Conservation (phyloP, 2,888 invertebrate species). For the Sminthurinus aureus region DNA sequence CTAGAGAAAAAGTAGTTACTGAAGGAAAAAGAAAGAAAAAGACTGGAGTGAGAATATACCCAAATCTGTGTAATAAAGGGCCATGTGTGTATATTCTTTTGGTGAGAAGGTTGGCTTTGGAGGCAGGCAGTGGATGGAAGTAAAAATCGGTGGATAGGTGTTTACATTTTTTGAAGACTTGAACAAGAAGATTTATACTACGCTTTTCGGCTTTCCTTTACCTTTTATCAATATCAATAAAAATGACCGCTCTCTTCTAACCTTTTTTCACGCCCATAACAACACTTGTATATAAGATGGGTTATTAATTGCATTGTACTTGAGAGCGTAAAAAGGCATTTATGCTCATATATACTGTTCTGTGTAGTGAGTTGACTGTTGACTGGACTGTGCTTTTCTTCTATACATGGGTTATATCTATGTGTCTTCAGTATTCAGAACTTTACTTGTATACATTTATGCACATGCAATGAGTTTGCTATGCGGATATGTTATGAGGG, state of each 20-base stretch:
- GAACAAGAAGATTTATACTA: constrained; percentile 46
- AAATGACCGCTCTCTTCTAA: constrained; percentile 57
- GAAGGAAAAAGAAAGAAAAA: constrained; percentile 11
- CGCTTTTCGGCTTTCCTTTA: constrained; percentile 56
- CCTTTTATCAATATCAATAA: constrained; percentile 60
- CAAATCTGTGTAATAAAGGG: not conserved
- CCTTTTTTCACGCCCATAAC: constrained; percentile 52
- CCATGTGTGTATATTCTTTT: not conserved
- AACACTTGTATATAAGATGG: constrained; percentile 40
- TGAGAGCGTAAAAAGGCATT: constrained; percentile 44
- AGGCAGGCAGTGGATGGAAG: not conserved
- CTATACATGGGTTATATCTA: no score
- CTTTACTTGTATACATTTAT: not conserved
- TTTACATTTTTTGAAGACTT: constrained; percentile 42
- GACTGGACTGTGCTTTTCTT: no score
- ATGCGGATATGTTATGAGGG: not conserved
- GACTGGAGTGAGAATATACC: not conserved
- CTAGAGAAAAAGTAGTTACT: not conserved
- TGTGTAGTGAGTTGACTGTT: no score
- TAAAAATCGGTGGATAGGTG: constrained; percentile 32
- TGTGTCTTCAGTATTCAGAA: no score
- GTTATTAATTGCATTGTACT: constrained; percentile 50
- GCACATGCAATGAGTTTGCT: not conserved
- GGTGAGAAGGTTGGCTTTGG: not conserved
- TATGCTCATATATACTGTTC: constrained; percentile 11